Conservation (phyloP, 2,113 vertebrate species). For the Leucopternis melanops region DNA sequence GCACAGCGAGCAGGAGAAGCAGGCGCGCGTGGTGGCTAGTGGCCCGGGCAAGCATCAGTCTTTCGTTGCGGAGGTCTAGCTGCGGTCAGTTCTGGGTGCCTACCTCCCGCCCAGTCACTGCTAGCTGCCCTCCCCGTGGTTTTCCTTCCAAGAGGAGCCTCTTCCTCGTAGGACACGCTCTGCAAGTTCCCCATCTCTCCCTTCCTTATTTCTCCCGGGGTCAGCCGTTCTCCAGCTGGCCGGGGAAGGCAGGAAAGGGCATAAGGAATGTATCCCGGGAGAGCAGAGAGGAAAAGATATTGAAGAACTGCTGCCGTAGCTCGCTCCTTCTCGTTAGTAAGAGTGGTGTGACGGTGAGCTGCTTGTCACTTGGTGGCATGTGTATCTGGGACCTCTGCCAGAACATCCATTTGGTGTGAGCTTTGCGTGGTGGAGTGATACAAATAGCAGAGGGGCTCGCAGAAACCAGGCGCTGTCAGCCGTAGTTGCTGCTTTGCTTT, state of each 20-base stretch:
- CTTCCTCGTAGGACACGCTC: neutral
- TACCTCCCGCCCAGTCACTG: neutral
- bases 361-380: neutral
- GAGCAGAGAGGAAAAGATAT: neutral
- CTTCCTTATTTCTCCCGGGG: neutral
- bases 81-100: neutral
- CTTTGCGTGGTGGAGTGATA: neutral
- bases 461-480: neutral
- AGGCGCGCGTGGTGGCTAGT: neutral
- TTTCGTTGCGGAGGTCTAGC: neutral
- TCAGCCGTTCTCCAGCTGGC: neutral
- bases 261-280: neutral
- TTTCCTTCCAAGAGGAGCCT: neutral
- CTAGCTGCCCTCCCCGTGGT: neutral
- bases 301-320: neutral
- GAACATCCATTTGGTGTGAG: slow-evolving; percentile 18
- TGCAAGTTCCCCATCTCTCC: neutral
- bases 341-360: neutral
- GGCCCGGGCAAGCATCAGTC: neutral
- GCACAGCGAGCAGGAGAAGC: neutral
- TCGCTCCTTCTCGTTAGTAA: neutral
- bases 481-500: neutral
- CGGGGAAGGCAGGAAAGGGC: neutral
- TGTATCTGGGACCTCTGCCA: slow-evolving; percentile 1
- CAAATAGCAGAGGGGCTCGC: neutral